A percentile compares a stretch with the other conserved stretches of the same genome.
Conservation (phyloP, 2,113 vertebrate genomes). For the Columbina picui region DNA sequence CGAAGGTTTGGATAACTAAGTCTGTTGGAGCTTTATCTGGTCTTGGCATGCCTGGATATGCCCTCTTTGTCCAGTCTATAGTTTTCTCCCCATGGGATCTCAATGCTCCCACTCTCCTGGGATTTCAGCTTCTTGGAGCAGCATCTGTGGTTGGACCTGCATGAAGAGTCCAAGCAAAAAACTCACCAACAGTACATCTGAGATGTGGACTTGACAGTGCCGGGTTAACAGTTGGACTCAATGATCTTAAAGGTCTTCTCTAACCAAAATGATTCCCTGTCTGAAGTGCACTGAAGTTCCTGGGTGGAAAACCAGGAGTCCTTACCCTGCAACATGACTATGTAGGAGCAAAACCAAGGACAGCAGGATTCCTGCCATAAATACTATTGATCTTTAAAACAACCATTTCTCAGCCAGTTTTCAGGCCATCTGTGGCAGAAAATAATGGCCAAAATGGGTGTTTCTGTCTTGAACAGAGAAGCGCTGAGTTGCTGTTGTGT, state of each 20-base stretch:
- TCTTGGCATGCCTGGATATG: not conserved
- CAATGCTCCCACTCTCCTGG: not conserved
- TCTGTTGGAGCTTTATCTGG: not conserved
- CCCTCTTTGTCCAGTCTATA: not conserved
- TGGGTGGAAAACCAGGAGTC: not conserved
- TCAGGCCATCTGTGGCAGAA: not conserved
- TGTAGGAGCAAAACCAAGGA: not conserved
- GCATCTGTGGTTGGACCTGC: not conserved
- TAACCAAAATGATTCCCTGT: too few species aligned
- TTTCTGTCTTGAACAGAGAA: not conserved
- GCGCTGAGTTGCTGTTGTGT: not conserved
- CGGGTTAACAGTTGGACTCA: too few species aligned
- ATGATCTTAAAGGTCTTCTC: too few species aligned
- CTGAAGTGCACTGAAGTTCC: not conserved
- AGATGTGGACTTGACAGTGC: too few species aligned
- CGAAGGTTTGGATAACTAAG: not conserved
- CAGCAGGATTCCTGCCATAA: not conserved
- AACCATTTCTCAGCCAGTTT: not conserved
- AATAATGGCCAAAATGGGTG: not conserved
- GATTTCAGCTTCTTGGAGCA: not conserved
- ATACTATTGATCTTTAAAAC: not conserved
- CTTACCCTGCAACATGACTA: not conserved
- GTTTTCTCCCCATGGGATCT: not conserved
- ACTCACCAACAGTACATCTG: not conserved
- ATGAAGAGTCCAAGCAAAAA: not conserved